A percentile compares a stretch with the other conserved stretches of the same genome.
These are phyloP conservation scores for Leucophenga varia DNA, from an alignment of 1,140 invertebrate species.

Conservation along the genomic window DNA sequence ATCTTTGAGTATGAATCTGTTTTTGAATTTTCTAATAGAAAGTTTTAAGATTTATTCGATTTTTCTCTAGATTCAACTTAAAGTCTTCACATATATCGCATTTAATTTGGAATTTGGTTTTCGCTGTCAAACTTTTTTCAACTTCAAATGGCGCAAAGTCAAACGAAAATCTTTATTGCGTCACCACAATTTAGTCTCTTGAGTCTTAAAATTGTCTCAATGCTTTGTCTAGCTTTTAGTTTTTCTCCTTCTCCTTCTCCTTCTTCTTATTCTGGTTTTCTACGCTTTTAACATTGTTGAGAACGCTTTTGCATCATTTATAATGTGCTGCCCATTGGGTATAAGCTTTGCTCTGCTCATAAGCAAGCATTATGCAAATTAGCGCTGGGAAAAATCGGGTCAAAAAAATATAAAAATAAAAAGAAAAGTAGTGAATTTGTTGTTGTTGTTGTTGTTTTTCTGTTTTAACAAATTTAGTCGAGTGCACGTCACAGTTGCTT, in stretches of 20 bases:
- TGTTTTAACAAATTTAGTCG: no score
- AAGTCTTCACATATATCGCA: background rate
- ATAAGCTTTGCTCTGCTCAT: slow-evolving; percentile 18
- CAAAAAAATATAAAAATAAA: no score
- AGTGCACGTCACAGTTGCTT: no score
- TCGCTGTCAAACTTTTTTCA: slow-evolving; percentile 26
- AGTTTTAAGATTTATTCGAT: slow-evolving; percentile 26
- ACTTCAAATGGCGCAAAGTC: no score
- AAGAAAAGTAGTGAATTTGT: no score
- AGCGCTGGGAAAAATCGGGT: slow-evolving; percentile 22
- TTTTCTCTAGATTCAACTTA: slow-evolving; percentile 6
- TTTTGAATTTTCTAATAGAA: slow-evolving; percentile 53
- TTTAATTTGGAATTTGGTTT: slow-evolving; percentile 29
- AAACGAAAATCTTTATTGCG: no score
- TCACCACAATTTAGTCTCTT: no score
- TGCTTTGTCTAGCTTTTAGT: slow-evolving; percentile 1
- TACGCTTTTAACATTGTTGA: slow-evolving; percentile 53
- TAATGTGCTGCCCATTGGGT: slow-evolving; percentile 25
- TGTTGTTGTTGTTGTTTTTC: no score
- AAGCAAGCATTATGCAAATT: slow-evolving; percentile 53
- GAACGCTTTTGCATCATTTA: slow-evolving; percentile 52
- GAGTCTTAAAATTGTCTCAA: slow-evolving; percentile 1
- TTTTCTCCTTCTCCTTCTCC: slow-evolving; percentile 2
- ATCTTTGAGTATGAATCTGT: no score
- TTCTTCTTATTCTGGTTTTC: slow-evolving; percentile 34